A percentile compares a stretch with the other conserved stretches of the same genome.
phyloP scores from a whole-genome alignment of 2,888 invertebrate species.

The Lydus trimaculatus region DNA sequence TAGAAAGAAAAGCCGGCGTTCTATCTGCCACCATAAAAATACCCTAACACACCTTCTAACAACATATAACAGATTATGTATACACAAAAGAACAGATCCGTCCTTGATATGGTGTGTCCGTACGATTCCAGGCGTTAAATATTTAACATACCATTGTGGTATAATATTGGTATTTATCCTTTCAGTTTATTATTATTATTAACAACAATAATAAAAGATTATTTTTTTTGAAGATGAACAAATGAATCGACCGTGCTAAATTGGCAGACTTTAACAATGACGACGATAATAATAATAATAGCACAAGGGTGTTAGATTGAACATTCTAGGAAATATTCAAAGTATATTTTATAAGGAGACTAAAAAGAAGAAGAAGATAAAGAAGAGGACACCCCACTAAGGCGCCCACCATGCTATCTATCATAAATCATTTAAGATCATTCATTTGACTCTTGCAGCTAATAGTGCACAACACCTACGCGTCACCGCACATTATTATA shows the following conservation, averaged over 20 bases:
- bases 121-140: constrained; percentile 3
- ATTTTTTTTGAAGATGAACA: not conserved
- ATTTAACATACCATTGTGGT: not conserved
- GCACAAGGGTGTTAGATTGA: not conserved
- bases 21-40: not conserved
- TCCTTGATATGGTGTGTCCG: constrained; percentile 2
- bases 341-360: not conserved
- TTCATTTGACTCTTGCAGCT: constrained; percentile 18
- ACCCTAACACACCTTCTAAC: constrained; percentile 1
- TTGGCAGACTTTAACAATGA: not conserved
- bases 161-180: not conserved
- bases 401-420: constrained; percentile 23
- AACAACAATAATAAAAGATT: not conserved
- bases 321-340: not conserved
- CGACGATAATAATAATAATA: not conserved
- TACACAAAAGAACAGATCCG: constrained; percentile 4
- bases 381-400: constrained; percentile 16
- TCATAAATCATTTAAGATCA: constrained; percentile 28
- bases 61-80: not conserved
- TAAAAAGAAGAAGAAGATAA: not conserved
- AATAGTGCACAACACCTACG: constrained; percentile 31
- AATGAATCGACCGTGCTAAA: not conserved
- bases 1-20: not conserved
- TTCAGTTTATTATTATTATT: not conserved
- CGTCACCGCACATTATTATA: constrained; percentile 5